Conservation (phyloP, 2,888 invertebrate genomes). For the Spilosoma lubricipeda region DNA sequence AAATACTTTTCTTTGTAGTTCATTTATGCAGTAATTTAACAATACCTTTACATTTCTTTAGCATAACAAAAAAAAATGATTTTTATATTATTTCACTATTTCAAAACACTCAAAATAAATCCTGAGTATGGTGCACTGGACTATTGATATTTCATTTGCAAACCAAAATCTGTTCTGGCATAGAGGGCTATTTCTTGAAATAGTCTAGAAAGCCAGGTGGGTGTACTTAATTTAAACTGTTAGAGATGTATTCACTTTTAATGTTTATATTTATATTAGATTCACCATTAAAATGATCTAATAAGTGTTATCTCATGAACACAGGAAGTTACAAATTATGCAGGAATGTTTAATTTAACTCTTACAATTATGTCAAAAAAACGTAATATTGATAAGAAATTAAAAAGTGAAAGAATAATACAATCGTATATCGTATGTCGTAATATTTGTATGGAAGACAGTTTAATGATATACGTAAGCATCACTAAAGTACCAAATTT, state of each 20-base stretch:
- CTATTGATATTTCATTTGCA: too few species aligned
- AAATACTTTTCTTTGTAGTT: too few species aligned
- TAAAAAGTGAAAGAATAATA: background rate
- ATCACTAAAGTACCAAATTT: background rate
- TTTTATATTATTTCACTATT: too few species aligned
- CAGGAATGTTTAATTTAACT: background rate
- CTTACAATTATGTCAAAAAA: background rate
- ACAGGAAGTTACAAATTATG: background rate
- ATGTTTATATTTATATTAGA: background rate
- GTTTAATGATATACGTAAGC: slow-evolving; percentile 9
- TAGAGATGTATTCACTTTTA: background rate
- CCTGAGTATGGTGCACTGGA: too few species aligned
- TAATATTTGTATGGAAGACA: slow-evolving; percentile 5
- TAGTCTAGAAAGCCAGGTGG: too few species aligned
- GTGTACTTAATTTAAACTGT: too few species aligned
- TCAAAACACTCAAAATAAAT: too few species aligned
- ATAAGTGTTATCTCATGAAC: background rate
- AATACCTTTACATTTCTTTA: too few species aligned
- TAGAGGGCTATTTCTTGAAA: too few species aligned
- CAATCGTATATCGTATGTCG: background rate
- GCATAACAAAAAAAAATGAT: too few species aligned
- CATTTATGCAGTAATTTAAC: too few species aligned
- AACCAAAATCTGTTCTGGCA: too few species aligned
- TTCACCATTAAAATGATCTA: background rate
- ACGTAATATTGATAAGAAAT: background rate